Evolutionary conservation across 2,113 vertebrate species (phyloP).

Genomic region (Zingel zingel): DNA sequence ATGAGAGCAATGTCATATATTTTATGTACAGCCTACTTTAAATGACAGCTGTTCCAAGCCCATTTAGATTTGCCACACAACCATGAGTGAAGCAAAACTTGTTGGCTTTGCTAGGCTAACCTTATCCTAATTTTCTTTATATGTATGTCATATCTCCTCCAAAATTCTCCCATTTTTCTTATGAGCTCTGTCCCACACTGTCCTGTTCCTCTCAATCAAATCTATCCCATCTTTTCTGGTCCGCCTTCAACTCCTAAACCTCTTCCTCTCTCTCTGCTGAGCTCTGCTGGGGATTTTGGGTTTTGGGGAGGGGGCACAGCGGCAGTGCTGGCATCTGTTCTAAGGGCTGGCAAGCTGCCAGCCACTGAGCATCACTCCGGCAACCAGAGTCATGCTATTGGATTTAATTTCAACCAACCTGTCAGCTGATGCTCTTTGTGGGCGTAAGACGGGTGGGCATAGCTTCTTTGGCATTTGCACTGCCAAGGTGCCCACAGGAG

Average conservation of each 20-base stretch:
- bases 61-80: not conserved
- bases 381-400: constrained; percentile 68
- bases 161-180: constrained; percentile 10
- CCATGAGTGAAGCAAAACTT: not conserved
- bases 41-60: not conserved
- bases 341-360: constrained; percentile 64
- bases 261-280: constrained; percentile 37
- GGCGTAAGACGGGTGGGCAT: constrained; percentile 63
- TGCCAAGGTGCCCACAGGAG: constrained; percentile 51
- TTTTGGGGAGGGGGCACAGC: constrained; percentile 53
- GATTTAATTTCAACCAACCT: constrained; percentile 76
- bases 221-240: constrained; percentile 34
- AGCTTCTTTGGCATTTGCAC: constrained; percentile 54
- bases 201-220: constrained; percentile 47
- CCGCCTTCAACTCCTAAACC: constrained; percentile 4
- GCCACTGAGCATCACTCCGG: constrained; percentile 65
- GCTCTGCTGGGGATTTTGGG: constrained; percentile 59
- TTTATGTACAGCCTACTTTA: not conserved
- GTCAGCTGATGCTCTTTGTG: constrained; percentile 77
- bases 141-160: not conserved
- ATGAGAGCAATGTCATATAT: not conserved
- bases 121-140: not conserved
- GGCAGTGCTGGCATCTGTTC: constrained; percentile 73
- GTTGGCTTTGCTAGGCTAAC: not conserved
- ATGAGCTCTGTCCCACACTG: constrained; percentile 9